These are phyloP conservation scores for Hybos culiciformis DNA, from an alignment of 2,888 invertebrate species.

Conservation along the genomic window DNA sequence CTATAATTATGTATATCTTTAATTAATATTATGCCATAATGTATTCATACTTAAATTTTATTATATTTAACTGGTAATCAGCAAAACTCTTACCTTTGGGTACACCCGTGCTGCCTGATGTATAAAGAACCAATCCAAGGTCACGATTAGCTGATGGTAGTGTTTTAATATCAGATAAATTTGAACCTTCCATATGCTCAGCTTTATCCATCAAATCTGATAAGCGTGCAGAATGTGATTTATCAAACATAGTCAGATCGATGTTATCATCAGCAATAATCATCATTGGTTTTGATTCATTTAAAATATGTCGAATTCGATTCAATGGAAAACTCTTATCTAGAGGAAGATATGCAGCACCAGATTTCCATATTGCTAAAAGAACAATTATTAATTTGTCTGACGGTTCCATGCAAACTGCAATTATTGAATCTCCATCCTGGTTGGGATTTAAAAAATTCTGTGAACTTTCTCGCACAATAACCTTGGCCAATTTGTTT, in stretches of 20 bases:
- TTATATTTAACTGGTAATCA: no score
- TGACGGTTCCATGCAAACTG: constrained; percentile 66
- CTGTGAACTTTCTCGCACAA: constrained; percentile 25
- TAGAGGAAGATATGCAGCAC: constrained; percentile 73
- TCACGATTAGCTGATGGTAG: constrained; percentile 33
- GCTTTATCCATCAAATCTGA: constrained; percentile 26
- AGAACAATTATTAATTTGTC: constrained; percentile 52
- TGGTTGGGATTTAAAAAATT: constrained; percentile 36
- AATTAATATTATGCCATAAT: no score
- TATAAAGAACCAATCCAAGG: constrained; percentile 62
- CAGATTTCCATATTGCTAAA: constrained; percentile 64
- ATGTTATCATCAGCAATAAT: constrained; percentile 47
- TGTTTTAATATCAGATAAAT: constrained; percentile 34
- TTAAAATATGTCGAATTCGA: constrained; percentile 60
- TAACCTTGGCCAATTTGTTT: constrained; percentile 36
- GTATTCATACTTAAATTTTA: no score
- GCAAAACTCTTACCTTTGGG: constrained; percentile 71
- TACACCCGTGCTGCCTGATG: constrained; percentile 79
- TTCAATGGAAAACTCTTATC: constrained; percentile 57
- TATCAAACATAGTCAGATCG: constrained; percentile 23
- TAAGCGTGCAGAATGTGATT: constrained; percentile 21
- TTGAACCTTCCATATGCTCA: constrained; percentile 20
- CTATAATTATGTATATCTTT: no score
- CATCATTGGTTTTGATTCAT: constrained; percentile 54
- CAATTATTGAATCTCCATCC: constrained; percentile 61